These are phyloP conservation scores for Ashinkailepas kermadecensis DNA, from an alignment of 2,888 invertebrate species.

Conservation along the genomic window DNA sequence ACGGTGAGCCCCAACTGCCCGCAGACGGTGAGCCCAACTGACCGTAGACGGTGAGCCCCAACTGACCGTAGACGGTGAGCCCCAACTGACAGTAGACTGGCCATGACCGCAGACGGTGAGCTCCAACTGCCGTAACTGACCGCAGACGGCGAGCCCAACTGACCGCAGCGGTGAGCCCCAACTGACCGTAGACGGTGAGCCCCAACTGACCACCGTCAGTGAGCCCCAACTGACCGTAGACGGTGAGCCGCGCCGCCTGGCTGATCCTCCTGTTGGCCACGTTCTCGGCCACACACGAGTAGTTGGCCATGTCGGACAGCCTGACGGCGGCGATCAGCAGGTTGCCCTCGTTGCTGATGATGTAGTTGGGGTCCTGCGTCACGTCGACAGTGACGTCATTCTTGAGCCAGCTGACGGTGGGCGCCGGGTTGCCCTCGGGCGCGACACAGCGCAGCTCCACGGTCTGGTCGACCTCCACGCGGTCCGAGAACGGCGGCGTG, in stretches of 20 bases:
- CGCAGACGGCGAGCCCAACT: too few relatives aligned
- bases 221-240: constrained; percentile 65
- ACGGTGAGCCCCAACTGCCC: too few relatives aligned
- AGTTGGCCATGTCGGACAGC: constrained; percentile 85
- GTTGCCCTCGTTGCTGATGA: constrained; percentile 77
- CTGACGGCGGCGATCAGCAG: constrained; percentile 68
- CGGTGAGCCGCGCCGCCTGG: constrained; percentile 76
- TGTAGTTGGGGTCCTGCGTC: constrained; percentile 49
- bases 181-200: too few relatives aligned
- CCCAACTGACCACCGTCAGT: too few relatives aligned
- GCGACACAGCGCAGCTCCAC: constrained; percentile 80
- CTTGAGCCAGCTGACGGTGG: constrained; percentile 71
- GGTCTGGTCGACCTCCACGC: constrained; percentile 73
- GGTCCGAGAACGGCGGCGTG: constrained; percentile 68
- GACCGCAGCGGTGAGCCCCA: too few relatives aligned
- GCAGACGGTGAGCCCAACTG: too few relatives aligned
- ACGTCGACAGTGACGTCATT: constrained; percentile 60
- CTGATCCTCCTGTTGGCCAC: constrained; percentile 76
- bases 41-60: too few relatives aligned
- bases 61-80: too few relatives aligned
- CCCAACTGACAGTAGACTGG: too few relatives aligned
- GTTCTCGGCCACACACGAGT: constrained; percentile 91
- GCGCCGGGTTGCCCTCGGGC: constrained; percentile 79
- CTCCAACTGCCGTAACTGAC: neutral
- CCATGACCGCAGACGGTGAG: too few relatives aligned